Evolutionary conservation across 2,113 vertebrate species (phyloP), one percentile per base, ranked within the genome.

Genomic region (Archocentrus centrarchus): DNA sequence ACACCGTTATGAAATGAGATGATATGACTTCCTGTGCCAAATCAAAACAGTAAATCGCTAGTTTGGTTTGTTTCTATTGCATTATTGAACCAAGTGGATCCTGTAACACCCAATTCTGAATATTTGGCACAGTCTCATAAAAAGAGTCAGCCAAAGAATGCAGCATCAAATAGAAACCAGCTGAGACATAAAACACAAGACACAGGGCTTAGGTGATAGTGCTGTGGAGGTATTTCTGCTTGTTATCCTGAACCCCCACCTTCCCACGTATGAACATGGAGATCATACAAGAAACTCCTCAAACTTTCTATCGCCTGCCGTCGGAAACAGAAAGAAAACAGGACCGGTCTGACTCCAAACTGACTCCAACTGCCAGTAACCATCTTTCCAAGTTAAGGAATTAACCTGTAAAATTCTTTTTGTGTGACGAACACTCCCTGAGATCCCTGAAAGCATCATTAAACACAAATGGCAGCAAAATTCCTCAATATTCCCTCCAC

Each of bases 91-190:
- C 24, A 7, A 24, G 15, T 32, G 47, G 47, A 32, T 47, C 47
- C 13, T n/a, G 7, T n/a, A 55, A 62, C 62, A 82, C 35, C 58
- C 75, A 47, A 24, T 73, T 55, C 68, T n/a, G 11, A 53, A 73
- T 73, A 32, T 44, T 73, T 73, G 47, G 47, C 27, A 55, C 47
- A 32, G 53, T 55, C 27, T 20, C 39, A 55, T 5, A 70, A n/a
- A 22, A 73, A 39, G 27, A 47, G 50, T 80, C 59, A 61, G 30
- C 60, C 63, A 27, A 27, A n/a, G 63, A 20, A 73, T 63, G 66
- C 2, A 1, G 8, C 11, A 81, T 81, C 47, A 81, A 32, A 85
- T 0, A 66, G 15, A 81, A 88, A 85, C 59, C 62, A 60, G 55
- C 41, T 70, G 66, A 70, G 44, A 30, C 41, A 53, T 53, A 32